Conservation (phyloP, 2,113 vertebrate genomes). For the Salvelinus alpinus region DNA sequence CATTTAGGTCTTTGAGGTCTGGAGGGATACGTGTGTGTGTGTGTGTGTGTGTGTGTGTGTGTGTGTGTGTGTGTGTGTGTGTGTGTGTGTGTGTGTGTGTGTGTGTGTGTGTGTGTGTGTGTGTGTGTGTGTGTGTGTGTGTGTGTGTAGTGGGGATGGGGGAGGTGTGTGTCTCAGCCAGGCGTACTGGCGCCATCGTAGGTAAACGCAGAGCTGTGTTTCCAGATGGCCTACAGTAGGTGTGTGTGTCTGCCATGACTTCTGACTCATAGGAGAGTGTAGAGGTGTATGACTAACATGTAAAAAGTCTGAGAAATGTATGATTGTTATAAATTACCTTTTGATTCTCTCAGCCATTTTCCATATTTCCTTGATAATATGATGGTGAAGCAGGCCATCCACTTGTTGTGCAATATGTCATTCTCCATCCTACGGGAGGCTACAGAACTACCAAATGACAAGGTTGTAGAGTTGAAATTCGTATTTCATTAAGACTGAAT, state of each 20-base stretch:
- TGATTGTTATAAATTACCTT: neutral
- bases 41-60: conserved; percentile 10
- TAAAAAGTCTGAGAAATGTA: neutral
- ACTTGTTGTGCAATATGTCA: neutral
- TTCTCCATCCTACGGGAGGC: conserved; percentile 2
- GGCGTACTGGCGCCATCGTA: neutral
- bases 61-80: neutral
- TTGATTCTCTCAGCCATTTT: too few relatives aligned
- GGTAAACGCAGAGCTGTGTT: neutral
- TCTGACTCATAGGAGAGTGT: conserved; percentile 1
- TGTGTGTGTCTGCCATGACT: neutral
- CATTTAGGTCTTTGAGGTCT: conserved; percentile 46
- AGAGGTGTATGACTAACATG: neutral
- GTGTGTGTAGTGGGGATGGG: conserved; percentile 1
- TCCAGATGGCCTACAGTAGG: neutral
- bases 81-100: neutral
- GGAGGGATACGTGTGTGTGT: conserved; percentile 28
- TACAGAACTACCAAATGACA: too few relatives aligned
- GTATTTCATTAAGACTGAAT: too few relatives aligned
- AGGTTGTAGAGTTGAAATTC: too few relatives aligned
- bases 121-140: neutral
- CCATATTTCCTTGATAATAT: neutral
- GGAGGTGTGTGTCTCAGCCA: neutral
- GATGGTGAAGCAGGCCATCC: neutral
- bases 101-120: conserved; percentile 13